Conservation (phyloP, 2,888 invertebrate genomes). For the Sabellastarte sp. region DNA sequence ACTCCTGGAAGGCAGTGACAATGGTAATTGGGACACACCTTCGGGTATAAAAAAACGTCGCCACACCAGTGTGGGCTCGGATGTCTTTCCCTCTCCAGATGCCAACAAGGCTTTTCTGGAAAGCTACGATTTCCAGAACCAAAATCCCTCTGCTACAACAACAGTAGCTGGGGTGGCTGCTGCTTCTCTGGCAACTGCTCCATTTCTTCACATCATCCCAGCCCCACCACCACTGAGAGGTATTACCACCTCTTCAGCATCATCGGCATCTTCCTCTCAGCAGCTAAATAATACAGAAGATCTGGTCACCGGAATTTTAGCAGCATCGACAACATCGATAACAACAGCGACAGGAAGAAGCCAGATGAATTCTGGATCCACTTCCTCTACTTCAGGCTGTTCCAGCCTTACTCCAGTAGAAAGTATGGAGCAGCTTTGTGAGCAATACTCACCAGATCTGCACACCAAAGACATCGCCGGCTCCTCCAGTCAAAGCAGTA, state of each 20-base stretch:
- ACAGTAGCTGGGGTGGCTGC: background rate
- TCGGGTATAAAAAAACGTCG: background rate
- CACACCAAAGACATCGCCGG: too few species aligned
- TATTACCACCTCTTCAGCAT: background rate
- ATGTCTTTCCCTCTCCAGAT: background rate
- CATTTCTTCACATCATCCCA: background rate
- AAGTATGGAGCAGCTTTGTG: constrained; percentile 5
- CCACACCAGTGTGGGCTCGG: background rate
- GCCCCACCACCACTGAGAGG: background rate
- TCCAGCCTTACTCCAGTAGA: constrained; percentile 6
- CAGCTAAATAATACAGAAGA: too few species aligned
- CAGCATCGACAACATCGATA: background rate
- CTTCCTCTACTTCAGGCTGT: constrained; percentile 14
- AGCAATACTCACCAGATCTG: background rate
- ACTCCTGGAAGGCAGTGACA: background rate
- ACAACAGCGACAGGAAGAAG: background rate
- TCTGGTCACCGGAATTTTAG: background rate
- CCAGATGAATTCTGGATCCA: constrained; percentile 6
- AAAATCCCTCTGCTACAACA: background rate
- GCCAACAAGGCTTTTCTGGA: too few species aligned
- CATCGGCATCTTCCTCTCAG: too few species aligned
- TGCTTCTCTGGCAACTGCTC: background rate
- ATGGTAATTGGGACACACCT: background rate
- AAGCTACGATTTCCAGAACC: background rate
- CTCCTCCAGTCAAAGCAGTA: too few species aligned